Base-by-base conservation (phyloP, 2,888 invertebrate genomes). In the Drosophila algonquin region DNA sequence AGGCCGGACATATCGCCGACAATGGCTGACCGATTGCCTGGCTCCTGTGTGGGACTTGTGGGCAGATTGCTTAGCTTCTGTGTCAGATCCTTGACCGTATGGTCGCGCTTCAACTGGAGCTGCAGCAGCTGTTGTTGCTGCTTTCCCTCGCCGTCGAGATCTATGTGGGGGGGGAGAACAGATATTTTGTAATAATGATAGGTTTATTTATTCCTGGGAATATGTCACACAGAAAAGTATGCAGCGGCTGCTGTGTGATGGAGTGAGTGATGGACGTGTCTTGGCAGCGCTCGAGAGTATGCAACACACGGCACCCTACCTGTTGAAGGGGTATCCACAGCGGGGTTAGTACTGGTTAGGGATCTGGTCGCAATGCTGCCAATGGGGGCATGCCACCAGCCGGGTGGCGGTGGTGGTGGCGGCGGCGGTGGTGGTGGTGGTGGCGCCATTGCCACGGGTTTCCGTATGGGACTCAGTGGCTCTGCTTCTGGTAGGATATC, bases 31-130 rank as follows among this genome's bases (percentile, higher is more conserved):
- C 96, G 93, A 77, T 94, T 93, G 52, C 89, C 90, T 71, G 94
- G 93, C 79, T 95, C 95, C 50, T 93, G 93, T 27, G 91, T 91
- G 1, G 94, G 91, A 73, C 92, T 92, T 55, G 89, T 90, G 60
- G 92, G 92, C 85, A 96, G 95, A 88, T 95, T 96, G 46, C 96
- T 95, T 77, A 97, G 92, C 92, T 96, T 96, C 91, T 97, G 97
- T 47, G 97, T 97, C 73, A 97, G 93, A 93, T 97, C 97, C 93
- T 97, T 97, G 55, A 97, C 97, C 55, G 97, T 97, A 89, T 96
- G 96, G 92, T 97, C 97, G 77, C 96, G 94, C 90, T 96, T 96
- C 58, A 96, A 91, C 79, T 96, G 94, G 68, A 95, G 92, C 69
- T 95, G 93, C 85, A 95, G 93, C 40, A 40, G n/a, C n/a, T 40